Percentiles rank a stretch among this genome's conserved stretches.
Evolutionary conservation across 2,888 invertebrate species (phyloP).

Genomic region (Epirrhoe alternata): DNA sequence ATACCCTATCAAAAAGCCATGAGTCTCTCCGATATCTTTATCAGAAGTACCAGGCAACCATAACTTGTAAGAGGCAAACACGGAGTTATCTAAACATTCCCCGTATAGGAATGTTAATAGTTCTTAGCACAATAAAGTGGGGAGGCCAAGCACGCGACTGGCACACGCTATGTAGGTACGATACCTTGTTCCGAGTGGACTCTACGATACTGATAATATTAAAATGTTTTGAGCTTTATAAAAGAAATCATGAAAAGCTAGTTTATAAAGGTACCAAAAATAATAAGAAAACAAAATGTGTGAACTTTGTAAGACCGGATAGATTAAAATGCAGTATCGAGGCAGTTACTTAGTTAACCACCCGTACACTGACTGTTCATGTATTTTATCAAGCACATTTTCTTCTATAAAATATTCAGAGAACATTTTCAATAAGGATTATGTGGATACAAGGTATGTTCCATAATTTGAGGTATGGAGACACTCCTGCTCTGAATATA

Average conservation of each 20-base stretch:
- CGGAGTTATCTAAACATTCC: constrained; percentile 78
- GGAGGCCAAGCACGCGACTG: constrained; percentile 68
- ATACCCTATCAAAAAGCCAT: constrained; percentile 46
- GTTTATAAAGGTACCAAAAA: neutral
- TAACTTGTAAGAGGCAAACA: constrained; percentile 44
- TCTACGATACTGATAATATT: constrained; percentile 16
- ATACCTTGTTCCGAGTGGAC: constrained; percentile 33
- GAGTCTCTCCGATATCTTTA: constrained; percentile 45
- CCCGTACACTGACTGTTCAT: neutral
- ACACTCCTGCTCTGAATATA: constrained; percentile 32
- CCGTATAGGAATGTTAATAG: constrained; percentile 82
- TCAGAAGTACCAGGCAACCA: constrained; percentile 44
- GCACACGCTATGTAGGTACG: constrained; percentile 63
- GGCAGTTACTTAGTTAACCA: neutral
- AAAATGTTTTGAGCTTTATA: neutral
- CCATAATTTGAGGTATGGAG: constrained; percentile 34
- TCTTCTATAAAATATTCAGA: constrained; percentile 31
- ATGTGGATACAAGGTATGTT: constrained; percentile 36
- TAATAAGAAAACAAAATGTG: neutral
- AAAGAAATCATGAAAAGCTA: neutral
- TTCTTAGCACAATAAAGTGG: constrained; percentile 71
- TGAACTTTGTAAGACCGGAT: constrained; percentile 4
- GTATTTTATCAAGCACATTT: constrained; percentile 23
- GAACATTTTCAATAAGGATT: constrained; percentile 37
- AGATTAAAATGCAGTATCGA: neutral